Evolutionary conservation across 2,888 invertebrate species (phyloP).

Genomic region (Coleophora deauratella): DNA sequence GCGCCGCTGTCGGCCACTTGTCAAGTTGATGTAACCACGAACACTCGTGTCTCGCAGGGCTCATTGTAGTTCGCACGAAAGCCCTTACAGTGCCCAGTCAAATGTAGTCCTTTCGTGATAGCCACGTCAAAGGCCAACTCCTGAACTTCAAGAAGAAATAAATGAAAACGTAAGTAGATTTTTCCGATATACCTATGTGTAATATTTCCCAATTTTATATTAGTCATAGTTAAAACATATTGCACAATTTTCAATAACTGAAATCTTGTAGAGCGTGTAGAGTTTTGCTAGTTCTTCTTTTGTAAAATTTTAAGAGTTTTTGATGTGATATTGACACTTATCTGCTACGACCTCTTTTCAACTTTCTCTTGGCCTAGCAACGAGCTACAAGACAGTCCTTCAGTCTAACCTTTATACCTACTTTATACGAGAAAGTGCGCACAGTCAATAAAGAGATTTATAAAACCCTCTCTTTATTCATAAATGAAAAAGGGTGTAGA

Average conservation of each 20-base stretch:
- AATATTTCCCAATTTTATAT: slow-evolving; percentile 13
- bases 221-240: slow-evolving; percentile 22
- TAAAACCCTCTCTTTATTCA: background rate
- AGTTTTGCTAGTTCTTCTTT: no score
- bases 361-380: slow-evolving; percentile 24
- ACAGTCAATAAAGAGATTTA: background rate
- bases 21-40: slow-evolving; percentile 60
- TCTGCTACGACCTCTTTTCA: slow-evolving; percentile 14
- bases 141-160: slow-evolving; percentile 61
- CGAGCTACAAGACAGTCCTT: slow-evolving; percentile 11
- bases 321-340: no score
- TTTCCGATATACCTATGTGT: slow-evolving; percentile 8
- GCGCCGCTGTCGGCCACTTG: slow-evolving; percentile 30
- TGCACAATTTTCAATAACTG: slow-evolving; percentile 35
- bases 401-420: slow-evolving; percentile 1
- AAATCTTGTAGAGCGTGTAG: no score
- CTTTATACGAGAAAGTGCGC: background rate
- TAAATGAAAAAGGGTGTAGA: slow-evolving; percentile 1
- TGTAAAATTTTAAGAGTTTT: no score
- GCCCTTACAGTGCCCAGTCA: slow-evolving; percentile 66
- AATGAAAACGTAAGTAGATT: slow-evolving; percentile 66
- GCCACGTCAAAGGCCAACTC: slow-evolving; percentile 45
- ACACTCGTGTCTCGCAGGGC: slow-evolving; percentile 62
- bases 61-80: slow-evolving; percentile 71
- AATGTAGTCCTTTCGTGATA: slow-evolving; percentile 69